Conservation (phyloP, 1,140 invertebrate species). For the Catajapyx aquilonaris region DNA sequence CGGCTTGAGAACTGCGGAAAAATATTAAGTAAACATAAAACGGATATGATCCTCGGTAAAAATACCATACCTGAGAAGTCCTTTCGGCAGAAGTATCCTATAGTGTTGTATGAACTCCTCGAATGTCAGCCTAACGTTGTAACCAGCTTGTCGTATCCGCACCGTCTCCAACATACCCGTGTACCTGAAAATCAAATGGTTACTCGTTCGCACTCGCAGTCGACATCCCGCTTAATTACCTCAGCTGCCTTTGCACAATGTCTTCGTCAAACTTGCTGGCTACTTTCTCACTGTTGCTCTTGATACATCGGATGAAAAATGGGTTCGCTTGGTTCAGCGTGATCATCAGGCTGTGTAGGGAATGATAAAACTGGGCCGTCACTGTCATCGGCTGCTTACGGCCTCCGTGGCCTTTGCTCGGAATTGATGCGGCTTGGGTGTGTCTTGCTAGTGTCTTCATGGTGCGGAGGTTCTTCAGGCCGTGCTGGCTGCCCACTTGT, state of each 20-base stretch:
- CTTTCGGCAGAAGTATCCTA: conserved; percentile 73
- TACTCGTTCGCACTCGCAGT: too few species aligned
- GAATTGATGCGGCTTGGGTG: conserved; percentile 27
- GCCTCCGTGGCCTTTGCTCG: conserved; percentile 37
- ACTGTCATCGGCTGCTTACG: conserved; percentile 78
- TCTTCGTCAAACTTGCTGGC: conserved; percentile 85
- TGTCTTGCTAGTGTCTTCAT: conserved; percentile 66
- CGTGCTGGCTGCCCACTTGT: conserved; percentile 52
- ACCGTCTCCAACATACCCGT: conserved; percentile 96
- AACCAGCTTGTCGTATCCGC: conserved; percentile 81
- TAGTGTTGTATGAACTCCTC: conserved; percentile 87
- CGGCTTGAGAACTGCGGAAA: conserved; percentile 38
- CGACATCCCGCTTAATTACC: conserved; percentile 15
- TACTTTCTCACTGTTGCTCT: conserved; percentile 78
- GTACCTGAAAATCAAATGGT: too few species aligned
- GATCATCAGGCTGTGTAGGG: conserved; percentile 74
- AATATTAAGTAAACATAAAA: conserved; percentile 8
- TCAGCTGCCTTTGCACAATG: conserved; percentile 66
- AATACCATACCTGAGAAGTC: conserved; percentile 34
- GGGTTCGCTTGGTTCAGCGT: conserved; percentile 87
- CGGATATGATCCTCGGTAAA: conserved; percentile 8
- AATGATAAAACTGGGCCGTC: conserved; percentile 83
- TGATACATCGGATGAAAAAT: conserved; percentile 93
- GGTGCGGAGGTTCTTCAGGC: conserved; percentile 69
- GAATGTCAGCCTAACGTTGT: conserved; percentile 79